Evolutionary conservation across 2,888 invertebrate genomes (phyloP), one percentile per base, ranked within the genome.

Genomic region (Noctua comes): DNA sequence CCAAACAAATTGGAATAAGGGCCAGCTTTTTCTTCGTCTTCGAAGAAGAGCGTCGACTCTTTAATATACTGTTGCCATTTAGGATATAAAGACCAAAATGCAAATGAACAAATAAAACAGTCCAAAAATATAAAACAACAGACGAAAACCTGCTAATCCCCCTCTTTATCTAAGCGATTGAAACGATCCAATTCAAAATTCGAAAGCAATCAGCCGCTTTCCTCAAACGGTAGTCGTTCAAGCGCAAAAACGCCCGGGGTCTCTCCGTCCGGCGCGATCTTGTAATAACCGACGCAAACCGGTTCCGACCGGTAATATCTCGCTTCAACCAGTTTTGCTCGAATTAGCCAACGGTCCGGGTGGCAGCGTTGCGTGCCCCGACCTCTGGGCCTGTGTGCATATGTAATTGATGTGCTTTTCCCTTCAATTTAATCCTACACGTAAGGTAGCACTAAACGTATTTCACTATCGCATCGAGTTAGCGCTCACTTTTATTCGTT

Each of bases 331-430:
- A 91, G 91, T 91, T 91, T 90, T 88, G 87, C 86, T 86, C 88
- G 88, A 91, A 91, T 92, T 89, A 92, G 89, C 85, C 77, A 82
- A 86, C 89, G 91, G 90, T 90, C 89, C 88, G 89, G 88, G 90
- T 88, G 88, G 90, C 88, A 89, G 90, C 90, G 91, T 93, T 92
- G 93, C 94, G 93, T 94, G 93, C 88, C 70, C 75, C 88, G 88
- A 89, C 91, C 91, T 91, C 82, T 88, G 90, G 88, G 90, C 91
- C 89, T 92, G 91, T 94, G 93, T 93, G 93, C 93, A 94, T 94
- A 92, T 91, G 92, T 94, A 94, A 94, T 95, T 92, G 93, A 93
- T 93, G 91, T 91, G 91, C 91, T 90, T 91, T 94, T 93, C 92
- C 92, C 91, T 92, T 91, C 93, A 93, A 93, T 94, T 94, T 94